Evolutionary conservation across 2,888 invertebrate species (phyloP).

Genomic region (Magallana nippona): DNA sequence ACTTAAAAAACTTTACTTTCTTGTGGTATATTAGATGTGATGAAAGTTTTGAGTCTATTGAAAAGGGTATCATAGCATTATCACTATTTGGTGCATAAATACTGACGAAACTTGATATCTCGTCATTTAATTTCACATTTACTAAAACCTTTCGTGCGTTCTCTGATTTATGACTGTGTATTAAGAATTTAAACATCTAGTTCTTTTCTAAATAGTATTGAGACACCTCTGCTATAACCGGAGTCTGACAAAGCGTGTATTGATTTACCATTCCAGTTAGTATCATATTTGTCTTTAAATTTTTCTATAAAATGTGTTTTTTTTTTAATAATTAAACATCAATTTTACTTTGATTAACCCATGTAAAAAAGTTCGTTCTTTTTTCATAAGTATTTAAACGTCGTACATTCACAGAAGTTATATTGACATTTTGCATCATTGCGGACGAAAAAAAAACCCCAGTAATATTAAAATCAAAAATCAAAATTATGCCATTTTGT

Average conservation of each 20-base stretch:
- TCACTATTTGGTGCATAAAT: neutral
- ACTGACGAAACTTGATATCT: neutral
- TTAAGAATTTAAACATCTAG: neutral
- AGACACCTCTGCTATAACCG: neutral
- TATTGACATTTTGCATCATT: neutral
- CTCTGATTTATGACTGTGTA: slow-evolving; percentile 1
- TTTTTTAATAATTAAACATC: neutral
- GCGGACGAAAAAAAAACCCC: neutral
- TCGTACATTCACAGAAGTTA: too few species aligned
- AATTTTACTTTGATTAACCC: neutral
- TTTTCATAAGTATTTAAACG: neutral
- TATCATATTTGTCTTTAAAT: too few species aligned
- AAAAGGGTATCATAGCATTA: neutral
- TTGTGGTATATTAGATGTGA: neutral
- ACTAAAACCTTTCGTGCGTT: neutral
- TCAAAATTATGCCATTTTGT: neutral
- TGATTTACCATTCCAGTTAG: neutral
- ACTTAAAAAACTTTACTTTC: neutral
- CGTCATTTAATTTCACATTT: neutral
- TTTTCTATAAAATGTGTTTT: neutral
- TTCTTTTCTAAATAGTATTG: neutral
- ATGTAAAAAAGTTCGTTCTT: neutral
- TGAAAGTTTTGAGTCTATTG: neutral
- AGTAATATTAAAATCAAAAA: neutral
- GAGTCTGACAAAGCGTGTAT: slow-evolving; percentile 11